Conservation (phyloP, 2,113 vertebrate genomes). For the Entomyzon cyanotis region DNA sequence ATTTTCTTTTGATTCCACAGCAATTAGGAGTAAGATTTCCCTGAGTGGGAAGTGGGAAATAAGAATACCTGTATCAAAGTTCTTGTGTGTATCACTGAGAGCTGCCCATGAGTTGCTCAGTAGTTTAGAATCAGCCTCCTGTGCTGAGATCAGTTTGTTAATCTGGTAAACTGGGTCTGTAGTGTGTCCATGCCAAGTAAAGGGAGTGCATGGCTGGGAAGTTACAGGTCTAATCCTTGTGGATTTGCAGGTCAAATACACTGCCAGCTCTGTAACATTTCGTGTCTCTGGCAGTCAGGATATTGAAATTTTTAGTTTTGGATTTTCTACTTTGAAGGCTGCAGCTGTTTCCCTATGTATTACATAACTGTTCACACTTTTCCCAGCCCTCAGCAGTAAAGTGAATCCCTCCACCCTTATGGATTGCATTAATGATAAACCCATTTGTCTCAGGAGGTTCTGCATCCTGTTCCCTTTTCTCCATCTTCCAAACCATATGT, state of each 20-base stretch:
- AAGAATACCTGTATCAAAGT: not conserved
- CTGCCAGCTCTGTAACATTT: not conserved
- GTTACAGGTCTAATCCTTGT: not conserved
- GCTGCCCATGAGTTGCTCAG: not conserved
- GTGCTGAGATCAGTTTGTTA: not conserved
- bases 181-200: not conserved
- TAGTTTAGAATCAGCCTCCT: not conserved
- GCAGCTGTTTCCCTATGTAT: not conserved
- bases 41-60: not conserved
- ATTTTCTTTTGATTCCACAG: not conserved
- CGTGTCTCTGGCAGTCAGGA: not conserved
- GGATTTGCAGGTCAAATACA: not conserved
- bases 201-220: not conserved
- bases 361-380: not conserved
- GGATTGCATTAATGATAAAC: not conserved
- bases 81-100: not conserved
- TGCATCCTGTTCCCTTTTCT: not conserved
- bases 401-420: not conserved
- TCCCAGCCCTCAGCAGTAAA: not conserved
- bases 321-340: not conserved
- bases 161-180: constrained; percentile 39
- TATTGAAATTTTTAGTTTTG: not conserved
- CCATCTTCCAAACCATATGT: not conserved
- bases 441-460: not conserved
- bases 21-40: not conserved